Percentiles rank a stretch among this genome's conserved stretches.
Evolutionary conservation across 2,888 invertebrate species (phyloP).

Genomic region (Sthenelais limicola): DNA sequence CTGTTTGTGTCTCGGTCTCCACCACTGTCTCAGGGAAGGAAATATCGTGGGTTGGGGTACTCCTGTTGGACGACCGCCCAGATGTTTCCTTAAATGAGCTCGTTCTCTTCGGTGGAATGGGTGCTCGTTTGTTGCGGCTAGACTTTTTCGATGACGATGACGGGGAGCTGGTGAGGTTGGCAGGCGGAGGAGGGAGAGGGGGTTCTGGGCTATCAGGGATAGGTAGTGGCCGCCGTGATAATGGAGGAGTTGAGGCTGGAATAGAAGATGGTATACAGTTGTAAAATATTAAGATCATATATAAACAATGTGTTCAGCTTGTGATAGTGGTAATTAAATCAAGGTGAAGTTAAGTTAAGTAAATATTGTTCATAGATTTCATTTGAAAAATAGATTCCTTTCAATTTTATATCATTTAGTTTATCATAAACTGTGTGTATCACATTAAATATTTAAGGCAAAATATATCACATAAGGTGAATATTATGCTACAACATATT

Average conservation of each 20-base stretch:
- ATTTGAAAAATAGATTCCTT: not conserved
- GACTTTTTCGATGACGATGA: constrained; percentile 25
- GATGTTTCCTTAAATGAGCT: constrained; percentile 79
- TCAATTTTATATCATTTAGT: not conserved
- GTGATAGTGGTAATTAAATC: not conserved
- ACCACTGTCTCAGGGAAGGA: constrained; percentile 41
- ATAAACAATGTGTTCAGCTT: not conserved
- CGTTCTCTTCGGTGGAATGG: constrained; percentile 95
- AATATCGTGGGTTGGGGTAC: constrained; percentile 33
- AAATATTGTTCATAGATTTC: not conserved
- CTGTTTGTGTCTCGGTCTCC: constrained; percentile 34
- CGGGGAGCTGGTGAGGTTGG: constrained; percentile 54
- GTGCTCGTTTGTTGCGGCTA: constrained; percentile 82
- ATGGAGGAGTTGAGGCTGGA: constrained; percentile 65
- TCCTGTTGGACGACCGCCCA: constrained; percentile 12
- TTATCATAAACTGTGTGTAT: not conserved
- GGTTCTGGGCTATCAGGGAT: constrained; percentile 56
- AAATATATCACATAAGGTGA: not conserved
- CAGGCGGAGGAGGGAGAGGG: constrained; percentile 61
- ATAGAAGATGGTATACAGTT: not conserved
- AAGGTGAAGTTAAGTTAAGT: not conserved
- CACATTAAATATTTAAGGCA: not conserved
- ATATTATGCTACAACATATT: not conserved
- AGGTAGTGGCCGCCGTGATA: constrained; percentile 60
- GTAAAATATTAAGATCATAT: not conserved